Evolutionary conservation across 2,888 invertebrate genomes (phyloP), one percentile per base, ranked within the genome.

Genomic region (Apomyelois bistriatella): DNA sequence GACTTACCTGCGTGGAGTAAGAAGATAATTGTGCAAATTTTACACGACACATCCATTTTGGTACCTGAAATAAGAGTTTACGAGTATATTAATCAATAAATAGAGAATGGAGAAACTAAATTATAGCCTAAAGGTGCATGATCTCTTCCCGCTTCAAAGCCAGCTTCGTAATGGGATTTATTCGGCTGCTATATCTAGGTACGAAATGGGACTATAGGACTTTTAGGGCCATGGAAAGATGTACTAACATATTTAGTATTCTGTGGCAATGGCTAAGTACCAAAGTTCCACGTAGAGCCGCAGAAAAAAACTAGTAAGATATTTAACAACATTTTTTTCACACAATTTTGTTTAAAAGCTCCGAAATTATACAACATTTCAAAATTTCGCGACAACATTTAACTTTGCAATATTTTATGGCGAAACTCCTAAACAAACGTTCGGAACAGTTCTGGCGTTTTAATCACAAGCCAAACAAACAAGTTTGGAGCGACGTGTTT

Each of bases 391-490:
- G 40, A 8, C 15, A 16, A 40, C 40, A 40, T 15, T 40, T 16
- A 15, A 40, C 40, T 40, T 40, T 40, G 8, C 40, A 16, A 16
- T 15, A 40, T 40, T 40, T 40, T 16, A 9, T 16, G 15, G 40
- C 40, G n/a, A 10, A 40, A 40, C 40, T 40, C 6, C 40, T 16
- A 38, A 38, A 38, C 37, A 13, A 38, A 5, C 13, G 37, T 13
- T 5, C 37, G 10, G n/a, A n/a, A n/a, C n/a, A n/a, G 48, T 48
- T 49, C 12, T 49, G 49, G 49, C 37, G 38, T 38, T 49, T 48
- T 49, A 49, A 49, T 49, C 49, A 49, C 17, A 47, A 40, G 40
- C 30, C 40, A 28, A 32, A 41, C 50, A 41, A 50, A 50, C 41
- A 50, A 41, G 50, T 50, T 41, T 4, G 3, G 32, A 32, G 3